Evolutionary conservation across 2,113 vertebrate species (phyloP), one percentile per base, ranked within the genome.

Genomic region (Urocynchramus pylzowi): DNA sequence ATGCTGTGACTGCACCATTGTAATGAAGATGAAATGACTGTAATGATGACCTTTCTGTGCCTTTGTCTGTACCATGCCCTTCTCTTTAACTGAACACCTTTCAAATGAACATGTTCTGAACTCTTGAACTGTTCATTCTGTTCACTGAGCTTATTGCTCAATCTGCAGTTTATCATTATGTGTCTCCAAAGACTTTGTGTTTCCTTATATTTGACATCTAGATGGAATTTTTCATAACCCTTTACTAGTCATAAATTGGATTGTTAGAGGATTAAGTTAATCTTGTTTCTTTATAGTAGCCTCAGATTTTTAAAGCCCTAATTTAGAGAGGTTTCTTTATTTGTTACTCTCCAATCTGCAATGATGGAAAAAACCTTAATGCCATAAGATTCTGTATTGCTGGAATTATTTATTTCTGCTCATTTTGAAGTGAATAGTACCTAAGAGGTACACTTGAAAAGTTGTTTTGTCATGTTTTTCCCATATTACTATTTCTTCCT

Each of bases 61-160:
- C 98, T 98, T 98, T 98, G 98, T 98, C 97, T 97, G 20, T 57
- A 88, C 95, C 90, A 70, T 94, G 97, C 97, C 97, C 96, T 98
- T 95, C 97, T 95, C 97, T 97, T 97, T 97, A 97, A 97, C 98
- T 75, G 97, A 98, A 93, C 98, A 97, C 98, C 98, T 98, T 98
- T 97, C 96, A 91, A 94, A 95, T 75, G 76, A 97, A 92, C 97
- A 74, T n/a, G 95, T 84, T 96, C 96, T 98, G 98, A 98, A 98
- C 98, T 98, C 98, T 97, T 98, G 98, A 98, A 98, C 98, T 76
- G 90, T 91, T 96, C 96, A 92, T 96, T 98, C 97, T 94, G 92
- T 96, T 97, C 97, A 50, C 95, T 27, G 78, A 79, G 96, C 96
- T 95, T 94, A 96, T 93, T 93, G 97, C 97, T 85, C 97, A 82